Percentiles rank a stretch among this genome's conserved stretches.
Conservation (phyloP, 2,888 invertebrate species). For the Tetragnatha montana region DNA sequence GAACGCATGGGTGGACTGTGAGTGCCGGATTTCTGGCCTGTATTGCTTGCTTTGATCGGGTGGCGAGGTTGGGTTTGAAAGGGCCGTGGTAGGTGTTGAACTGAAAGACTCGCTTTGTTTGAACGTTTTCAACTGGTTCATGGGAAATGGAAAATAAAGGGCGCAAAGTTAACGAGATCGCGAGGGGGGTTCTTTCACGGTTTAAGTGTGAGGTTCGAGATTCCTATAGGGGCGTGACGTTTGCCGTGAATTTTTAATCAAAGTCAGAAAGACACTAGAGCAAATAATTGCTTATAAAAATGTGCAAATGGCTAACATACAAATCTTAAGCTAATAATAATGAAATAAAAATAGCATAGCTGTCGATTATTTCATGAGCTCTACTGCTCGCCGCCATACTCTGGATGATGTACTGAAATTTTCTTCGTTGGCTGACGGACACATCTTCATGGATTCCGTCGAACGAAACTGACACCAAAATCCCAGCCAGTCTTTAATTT, state of each 20-base stretch:
- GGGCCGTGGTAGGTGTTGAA: neutral
- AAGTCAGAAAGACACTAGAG: neutral
- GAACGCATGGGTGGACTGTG: conserved; percentile 24
- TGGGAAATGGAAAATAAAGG: neutral
- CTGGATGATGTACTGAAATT: too few relatives aligned
- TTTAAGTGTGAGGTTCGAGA: neutral
- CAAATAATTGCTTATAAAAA: too few relatives aligned
- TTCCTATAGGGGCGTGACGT: neutral
- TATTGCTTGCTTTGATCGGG: neutral
- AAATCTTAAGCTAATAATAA: too few relatives aligned
- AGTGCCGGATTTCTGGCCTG: neutral
- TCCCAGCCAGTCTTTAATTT: too few relatives aligned
- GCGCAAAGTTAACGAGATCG: neutral
- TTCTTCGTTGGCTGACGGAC: too few relatives aligned
- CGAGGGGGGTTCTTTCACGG: neutral
- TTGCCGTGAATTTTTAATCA: neutral
- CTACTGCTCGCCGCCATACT: too few relatives aligned
- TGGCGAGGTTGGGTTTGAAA: neutral
- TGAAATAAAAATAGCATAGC: too few relatives aligned
- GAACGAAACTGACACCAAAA: too few relatives aligned
- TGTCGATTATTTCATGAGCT: too few relatives aligned
- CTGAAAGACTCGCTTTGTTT: neutral
- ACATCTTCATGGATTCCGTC: too few relatives aligned
- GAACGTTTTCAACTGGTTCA: neutral
- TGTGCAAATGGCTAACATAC: too few relatives aligned